Percentiles rank a stretch among this genome's conserved stretches.
Evolutionary conservation across 2,113 vertebrate species (phyloP).

Genomic region (Carettochelys insculpta): DNA sequence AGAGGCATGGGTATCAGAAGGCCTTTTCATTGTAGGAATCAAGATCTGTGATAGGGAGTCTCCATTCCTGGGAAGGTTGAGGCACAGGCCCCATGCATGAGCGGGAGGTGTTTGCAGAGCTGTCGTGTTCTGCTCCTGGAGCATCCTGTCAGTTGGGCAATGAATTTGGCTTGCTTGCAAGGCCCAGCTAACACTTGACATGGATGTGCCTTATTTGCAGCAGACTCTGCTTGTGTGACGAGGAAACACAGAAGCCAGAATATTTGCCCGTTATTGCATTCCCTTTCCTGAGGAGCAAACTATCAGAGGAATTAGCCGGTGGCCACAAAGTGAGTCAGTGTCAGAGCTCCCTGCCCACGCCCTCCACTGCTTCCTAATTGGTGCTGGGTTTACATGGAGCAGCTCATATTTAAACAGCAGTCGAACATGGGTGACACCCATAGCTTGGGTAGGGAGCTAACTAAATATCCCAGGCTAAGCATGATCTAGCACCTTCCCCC

Average conservation of each 20-base stretch:
- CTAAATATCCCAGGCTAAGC: background rate
- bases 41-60: background rate
- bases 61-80: accelerated
- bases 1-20: background rate
- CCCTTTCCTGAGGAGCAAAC: background rate
- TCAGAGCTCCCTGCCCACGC: background rate
- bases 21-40: background rate
- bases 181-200: background rate
- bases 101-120: background rate
- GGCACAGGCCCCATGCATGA: background rate
- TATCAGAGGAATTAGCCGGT: background rate
- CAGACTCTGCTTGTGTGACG: accelerated
- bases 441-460: background rate
- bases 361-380: accelerated
- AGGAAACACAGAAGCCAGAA: background rate
- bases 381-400: accelerated
- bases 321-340: background rate
- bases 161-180: background rate
- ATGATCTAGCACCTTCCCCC: background rate
- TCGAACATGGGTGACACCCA: accelerated
- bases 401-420: background rate
- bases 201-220: background rate
- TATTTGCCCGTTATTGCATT: background rate
- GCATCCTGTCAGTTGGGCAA: background rate
- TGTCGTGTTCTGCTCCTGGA: background rate